Base-by-base conservation (phyloP, 2,113 vertebrate species). In the Seriola aureovittata region DNA sequence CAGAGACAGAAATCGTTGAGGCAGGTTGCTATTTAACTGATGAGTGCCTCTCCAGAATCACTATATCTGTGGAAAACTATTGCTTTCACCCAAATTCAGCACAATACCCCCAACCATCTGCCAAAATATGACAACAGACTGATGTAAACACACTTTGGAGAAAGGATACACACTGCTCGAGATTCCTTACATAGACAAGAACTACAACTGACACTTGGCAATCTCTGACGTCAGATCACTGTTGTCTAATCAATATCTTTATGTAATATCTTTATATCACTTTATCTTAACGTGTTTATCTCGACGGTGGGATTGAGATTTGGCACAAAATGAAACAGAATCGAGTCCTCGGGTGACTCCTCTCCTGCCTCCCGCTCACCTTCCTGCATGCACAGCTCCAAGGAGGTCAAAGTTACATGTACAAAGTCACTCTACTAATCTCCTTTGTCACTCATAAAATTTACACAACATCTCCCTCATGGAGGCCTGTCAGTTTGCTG, bases 401-500 rank as follows among this genome's bases (percentile, higher is more conserved):
- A 85, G 85, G 93, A 91, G 94, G 95, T 95, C 95, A 95, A 78
- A 93, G 88, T 92, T 91, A 52, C 92, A 92, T 94, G 94, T 94
- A 93, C 80, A 94, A 91, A 93, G 93, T 92, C 92, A 78, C 80
- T 92, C 82, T 71, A 82, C 95, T 96, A 95, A 96, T 96, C 95
- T 96, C 80, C 89, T 95, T 95, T 95, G 95, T 95, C 94, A 95
- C 93, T 96, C 94, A 96, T 95, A 95, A 96, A 96, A 96, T 95
- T 94, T 95, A 96, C 95, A 95, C 94, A 94, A 93, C 94, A 95
- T 94, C 92, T 96, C 94, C 95, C 95, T 88, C 81, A 92, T 94
- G 95, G 94, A 94, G 91, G 85, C 89, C 91, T 95, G 95, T 96
- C 95, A 95, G 93, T 95, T 95, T 92, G 89, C 88, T 86, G 82